Percentiles rank a stretch among this genome's conserved stretches.
These are phyloP conservation scores for Eurystomus gularis DNA, from an alignment of 2,113 vertebrate species.

Conservation along the genomic window DNA sequence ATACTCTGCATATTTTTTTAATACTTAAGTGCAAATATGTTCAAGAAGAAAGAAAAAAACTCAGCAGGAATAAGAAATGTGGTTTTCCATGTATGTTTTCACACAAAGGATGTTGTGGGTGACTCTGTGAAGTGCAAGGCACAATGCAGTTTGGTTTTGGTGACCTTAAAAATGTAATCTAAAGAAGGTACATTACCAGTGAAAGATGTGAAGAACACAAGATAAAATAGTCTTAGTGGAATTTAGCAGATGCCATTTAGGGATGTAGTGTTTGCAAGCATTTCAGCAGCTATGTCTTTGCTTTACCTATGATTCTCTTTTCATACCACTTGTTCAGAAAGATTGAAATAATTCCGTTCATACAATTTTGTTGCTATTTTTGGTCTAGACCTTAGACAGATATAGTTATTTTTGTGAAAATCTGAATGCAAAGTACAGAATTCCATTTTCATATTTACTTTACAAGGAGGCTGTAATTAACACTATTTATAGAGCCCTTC, in stretches of 20 bases:
- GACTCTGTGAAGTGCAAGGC: background rate
- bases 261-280: background rate
- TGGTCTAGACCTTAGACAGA: background rate
- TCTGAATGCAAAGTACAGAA: background rate
- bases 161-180: background rate
- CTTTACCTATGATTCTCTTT: background rate
- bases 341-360: background rate
- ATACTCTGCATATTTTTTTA: background rate
- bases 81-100: accelerated
- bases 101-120: background rate
- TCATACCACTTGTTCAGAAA: background rate
- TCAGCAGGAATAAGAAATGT: background rate
- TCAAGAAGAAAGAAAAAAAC: background rate
- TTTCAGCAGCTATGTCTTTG: background rate
- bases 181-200: background rate
- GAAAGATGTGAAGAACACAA: background rate
- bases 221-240: background rate
- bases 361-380: background rate
- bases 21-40: background rate
- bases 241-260: background rate
- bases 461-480: background rate
- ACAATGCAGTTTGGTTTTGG: background rate
- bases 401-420: background rate
- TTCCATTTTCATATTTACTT: background rate
- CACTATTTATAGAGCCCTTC: background rate